Evolutionary conservation across 2,113 vertebrate species (phyloP), one percentile per base, ranked within the genome.

Genomic region (Ameiurus melas): DNA sequence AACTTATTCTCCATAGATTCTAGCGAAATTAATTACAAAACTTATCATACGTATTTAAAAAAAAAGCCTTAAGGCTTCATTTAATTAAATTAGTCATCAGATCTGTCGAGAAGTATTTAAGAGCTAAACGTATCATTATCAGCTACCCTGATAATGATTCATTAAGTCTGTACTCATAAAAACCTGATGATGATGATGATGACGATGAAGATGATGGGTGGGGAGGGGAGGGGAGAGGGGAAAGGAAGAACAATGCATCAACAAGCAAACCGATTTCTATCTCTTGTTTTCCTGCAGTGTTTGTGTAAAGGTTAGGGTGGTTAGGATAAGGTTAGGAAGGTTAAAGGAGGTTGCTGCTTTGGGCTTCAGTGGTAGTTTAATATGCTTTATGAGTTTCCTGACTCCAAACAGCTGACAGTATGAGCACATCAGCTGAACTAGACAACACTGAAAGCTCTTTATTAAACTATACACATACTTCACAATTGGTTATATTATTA

Each of bases 1-100:
- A 57, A 55, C 57, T 85, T 14, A 64, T 86, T 30, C 85, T 86
- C 85, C 12, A 51, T 14, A 64, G 85, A 79, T 78, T 85, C 22
- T 22, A 10, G 14, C 5, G 27, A 64, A 64, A 78, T 79, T 78
- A 78, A 86, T 86, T 86, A 79, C 27, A 77, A 62, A 60, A 58
- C 6, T 60, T 51, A 79, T 66, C 58, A 51, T 51, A 62, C 51
- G 58, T 66, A 51, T 62, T n/a, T n/a, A n/a, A 39, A 73, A 71
- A 77, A 75, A 79, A 79, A 79, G 77, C 85, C 85, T 51, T 5
- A 79, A 86, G 73, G 73, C 58, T 79, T 79, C 25, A 64, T 86
- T 78, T 79, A 55, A 79, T 86, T 78, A 64, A 78, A 64, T 64
- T 43, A 86, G 58, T 79, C 39, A 86, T 53, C 14, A 36, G 27